These are phyloP conservation scores for Fregetta grallaria DNA, from an alignment of 2,113 vertebrate genomes.

Conservation along the genomic window DNA sequence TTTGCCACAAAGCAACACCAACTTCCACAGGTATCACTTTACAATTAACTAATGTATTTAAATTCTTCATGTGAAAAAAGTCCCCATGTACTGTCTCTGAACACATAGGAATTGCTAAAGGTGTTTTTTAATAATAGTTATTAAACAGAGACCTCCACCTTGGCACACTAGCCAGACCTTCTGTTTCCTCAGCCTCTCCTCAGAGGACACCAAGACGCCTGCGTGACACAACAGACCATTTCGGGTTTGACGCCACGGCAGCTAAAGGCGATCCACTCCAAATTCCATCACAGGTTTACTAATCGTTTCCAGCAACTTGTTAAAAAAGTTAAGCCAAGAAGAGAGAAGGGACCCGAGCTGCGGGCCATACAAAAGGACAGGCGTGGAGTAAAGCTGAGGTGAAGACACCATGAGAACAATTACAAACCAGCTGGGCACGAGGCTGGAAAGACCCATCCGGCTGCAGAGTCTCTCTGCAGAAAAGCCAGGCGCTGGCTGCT, in stretches of 20 bases:
- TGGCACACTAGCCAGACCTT: neutral
- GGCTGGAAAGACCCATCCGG: neutral
- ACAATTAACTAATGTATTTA: neutral
- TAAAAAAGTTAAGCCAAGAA: neutral
- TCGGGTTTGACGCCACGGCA: neutral
- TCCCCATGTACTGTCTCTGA: neutral
- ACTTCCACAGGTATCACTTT: neutral
- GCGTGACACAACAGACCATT: neutral
- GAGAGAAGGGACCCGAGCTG: neutral
- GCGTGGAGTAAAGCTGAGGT: neutral
- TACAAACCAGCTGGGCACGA: neutral
- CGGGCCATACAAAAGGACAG: neutral
- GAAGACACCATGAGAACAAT: neutral
- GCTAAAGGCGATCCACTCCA: neutral
- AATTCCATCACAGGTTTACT: neutral
- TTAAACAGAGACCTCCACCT: neutral
- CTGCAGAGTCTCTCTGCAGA: neutral
- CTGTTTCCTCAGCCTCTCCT: neutral
- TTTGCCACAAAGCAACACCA: neutral
- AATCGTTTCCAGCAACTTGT: neutral
- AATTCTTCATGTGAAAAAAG: neutral
- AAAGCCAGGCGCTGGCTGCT: neutral
- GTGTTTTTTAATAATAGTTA: neutral
- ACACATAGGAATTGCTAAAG: neutral
- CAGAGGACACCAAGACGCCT: neutral